phyloP scores from a whole-genome alignment of 2,888 invertebrate genomes.

The Euplagia quadripunctaria region DNA sequence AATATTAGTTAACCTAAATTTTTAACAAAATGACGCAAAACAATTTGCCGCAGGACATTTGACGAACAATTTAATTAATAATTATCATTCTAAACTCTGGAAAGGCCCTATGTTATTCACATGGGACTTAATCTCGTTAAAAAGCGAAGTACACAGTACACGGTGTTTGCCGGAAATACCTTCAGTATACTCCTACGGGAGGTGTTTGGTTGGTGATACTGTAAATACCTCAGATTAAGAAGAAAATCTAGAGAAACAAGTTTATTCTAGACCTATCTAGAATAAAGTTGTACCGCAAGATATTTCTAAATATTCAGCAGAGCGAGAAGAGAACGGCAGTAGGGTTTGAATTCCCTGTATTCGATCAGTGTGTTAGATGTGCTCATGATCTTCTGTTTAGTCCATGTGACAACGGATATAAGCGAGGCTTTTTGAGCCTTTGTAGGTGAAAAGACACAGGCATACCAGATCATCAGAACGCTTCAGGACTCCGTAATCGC shows the following conservation, averaged over 20 bases:
- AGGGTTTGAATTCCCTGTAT: too few species aligned
- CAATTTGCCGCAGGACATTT: conserved; percentile 61
- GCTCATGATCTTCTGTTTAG: too few species aligned
- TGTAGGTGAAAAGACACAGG: too few species aligned
- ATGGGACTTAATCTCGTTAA: not conserved
- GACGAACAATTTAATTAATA: conserved; percentile 64
- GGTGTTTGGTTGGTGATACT: not conserved
- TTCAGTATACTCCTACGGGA: too few species aligned
- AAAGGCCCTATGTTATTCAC: not conserved
- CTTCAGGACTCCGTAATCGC: too few species aligned
- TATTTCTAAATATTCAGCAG: too few species aligned
- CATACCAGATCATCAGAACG: too few species aligned
- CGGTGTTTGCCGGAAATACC: not conserved
- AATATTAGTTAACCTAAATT: conserved; percentile 55
- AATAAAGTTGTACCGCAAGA: not conserved
- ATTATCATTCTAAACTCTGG: conserved; percentile 32
- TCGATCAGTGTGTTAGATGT: too few species aligned
- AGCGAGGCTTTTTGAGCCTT: too few species aligned
- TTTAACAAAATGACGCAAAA: conserved; percentile 59
- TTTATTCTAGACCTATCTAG: not conserved
- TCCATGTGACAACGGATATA: too few species aligned
- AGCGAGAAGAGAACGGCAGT: too few species aligned
- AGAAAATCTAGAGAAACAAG: not conserved
- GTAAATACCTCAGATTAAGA: not conserved
- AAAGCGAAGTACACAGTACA: not conserved